Percentiles rank a stretch among this genome's conserved stretches.
phyloP scores from a whole-genome alignment of 2,797 vertebrate genomes.

The Clarias pachynema region DNA sequence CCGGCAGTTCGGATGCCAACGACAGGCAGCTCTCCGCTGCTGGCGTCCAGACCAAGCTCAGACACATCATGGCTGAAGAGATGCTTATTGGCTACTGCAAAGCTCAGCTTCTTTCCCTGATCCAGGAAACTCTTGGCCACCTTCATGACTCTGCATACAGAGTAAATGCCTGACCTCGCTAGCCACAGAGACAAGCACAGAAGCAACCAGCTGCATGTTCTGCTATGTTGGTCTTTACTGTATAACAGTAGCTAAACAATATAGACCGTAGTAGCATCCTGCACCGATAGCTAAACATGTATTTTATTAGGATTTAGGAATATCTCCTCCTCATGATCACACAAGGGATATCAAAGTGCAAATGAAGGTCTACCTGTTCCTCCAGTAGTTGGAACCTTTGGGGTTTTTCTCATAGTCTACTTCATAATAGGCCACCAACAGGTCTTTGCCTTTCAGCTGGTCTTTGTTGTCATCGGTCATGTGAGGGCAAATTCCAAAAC shows the following conservation, averaged over 20 bases:
- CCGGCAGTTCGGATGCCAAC: slow-evolving; percentile 88
- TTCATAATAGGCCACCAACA: slow-evolving; percentile 93
- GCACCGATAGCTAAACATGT: neutral
- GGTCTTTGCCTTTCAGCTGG: slow-evolving; percentile 88
- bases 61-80: slow-evolving; percentile 85
- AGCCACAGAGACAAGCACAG: neutral
- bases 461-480: slow-evolving; percentile 98
- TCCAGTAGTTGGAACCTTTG: slow-evolving; percentile 99
- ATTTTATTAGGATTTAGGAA: neutral
- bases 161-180: neutral
- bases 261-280: neutral
- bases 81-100: slow-evolving; percentile 89
- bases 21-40: slow-evolving; percentile 83
- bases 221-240: neutral
- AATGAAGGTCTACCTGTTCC: slow-evolving; percentile 83
- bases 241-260: neutral
- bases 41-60: slow-evolving; percentile 86
- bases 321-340: neutral
- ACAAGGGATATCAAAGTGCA: neutral
- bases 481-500: slow-evolving; percentile 94
- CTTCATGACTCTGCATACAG: slow-evolving; percentile 89
- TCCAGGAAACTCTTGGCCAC: slow-evolving; percentile 91
- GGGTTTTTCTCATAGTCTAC: slow-evolving; percentile 96
- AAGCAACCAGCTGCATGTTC: neutral
- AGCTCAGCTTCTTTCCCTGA: slow-evolving; percentile 86